phyloP scores from a whole-genome alignment of 2,797 vertebrate genomes.

The Danio kyathit region DNA sequence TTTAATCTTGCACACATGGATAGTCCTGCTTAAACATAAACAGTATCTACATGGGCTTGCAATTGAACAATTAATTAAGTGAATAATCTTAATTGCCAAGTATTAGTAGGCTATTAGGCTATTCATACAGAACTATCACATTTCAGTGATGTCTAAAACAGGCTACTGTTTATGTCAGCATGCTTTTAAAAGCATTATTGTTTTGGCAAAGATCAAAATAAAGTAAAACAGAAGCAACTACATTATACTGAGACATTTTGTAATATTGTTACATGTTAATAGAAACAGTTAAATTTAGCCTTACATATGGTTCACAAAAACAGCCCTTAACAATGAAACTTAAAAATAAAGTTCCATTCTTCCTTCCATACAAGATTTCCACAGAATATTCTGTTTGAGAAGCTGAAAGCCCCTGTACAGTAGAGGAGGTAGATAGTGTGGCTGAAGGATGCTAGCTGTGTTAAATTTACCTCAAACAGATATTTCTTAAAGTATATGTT shows the following conservation, averaged over 20 bases:
- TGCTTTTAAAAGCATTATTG: constrained; percentile 49
- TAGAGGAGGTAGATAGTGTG: constrained; percentile 79
- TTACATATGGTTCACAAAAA: constrained; percentile 46
- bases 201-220: constrained; percentile 57
- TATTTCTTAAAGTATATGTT: constrained; percentile 14
- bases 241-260: constrained; percentile 42
- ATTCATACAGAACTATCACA: constrained; percentile 48
- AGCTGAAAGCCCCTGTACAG: constrained; percentile 74
- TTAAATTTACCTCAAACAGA: constrained; percentile 40
- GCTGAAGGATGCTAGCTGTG: constrained; percentile 44
- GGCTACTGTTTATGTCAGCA: constrained; percentile 47
- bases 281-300: constrained; percentile 40
- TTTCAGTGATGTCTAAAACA: constrained; percentile 41
- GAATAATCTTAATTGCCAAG: constrained; percentile 51
- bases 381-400: constrained; percentile 20
- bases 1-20: constrained; percentile 52
- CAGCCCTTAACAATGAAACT: constrained; percentile 60
- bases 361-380: constrained; percentile 27
- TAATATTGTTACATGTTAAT: constrained; percentile 51
- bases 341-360: constrained; percentile 20
- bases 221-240: constrained; percentile 16
- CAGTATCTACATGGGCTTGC: constrained; percentile 41
- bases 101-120: constrained; percentile 30
- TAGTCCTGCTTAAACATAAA: constrained; percentile 57
- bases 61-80: constrained; percentile 52